Percentiles rank a stretch among this genome's conserved stretches.
Conservation (phyloP, 2,888 invertebrate genomes). For the Portevinia maculata region DNA sequence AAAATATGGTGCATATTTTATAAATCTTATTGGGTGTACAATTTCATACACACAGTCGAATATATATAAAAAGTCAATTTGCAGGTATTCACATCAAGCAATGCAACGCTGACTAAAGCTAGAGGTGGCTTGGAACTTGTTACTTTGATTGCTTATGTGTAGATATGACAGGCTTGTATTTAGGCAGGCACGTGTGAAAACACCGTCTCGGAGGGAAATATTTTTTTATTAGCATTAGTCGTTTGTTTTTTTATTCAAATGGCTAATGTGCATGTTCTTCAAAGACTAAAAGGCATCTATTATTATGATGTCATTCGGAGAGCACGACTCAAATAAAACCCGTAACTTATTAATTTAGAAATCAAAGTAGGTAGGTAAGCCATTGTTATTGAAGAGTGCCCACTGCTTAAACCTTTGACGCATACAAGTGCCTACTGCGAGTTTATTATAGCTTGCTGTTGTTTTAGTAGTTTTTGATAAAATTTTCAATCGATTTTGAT, state of each 20-base stretch:
- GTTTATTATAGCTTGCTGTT: background rate
- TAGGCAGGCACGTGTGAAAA: background rate
- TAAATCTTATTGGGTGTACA: conserved; percentile 15
- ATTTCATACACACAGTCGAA: background rate
- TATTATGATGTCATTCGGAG: conserved; percentile 58
- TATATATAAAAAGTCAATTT: conserved; percentile 27
- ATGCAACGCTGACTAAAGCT: conserved; percentile 36
- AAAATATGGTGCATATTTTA: background rate
- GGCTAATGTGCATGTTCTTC: conserved; percentile 26
- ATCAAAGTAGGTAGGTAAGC: conserved; percentile 61
- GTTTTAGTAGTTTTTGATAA: background rate
- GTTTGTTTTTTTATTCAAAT: conserved; percentile 23
- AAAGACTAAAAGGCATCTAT: conserved; percentile 16
- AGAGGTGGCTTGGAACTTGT: conserved; percentile 36
- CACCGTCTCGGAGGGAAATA: conserved; percentile 6
- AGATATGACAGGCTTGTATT: background rate
- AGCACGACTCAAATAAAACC: conserved; percentile 31
- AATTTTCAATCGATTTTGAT: conserved; percentile 7
- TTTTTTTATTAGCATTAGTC: conserved; percentile 6
- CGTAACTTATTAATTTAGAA: conserved; percentile 64
- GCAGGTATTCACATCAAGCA: conserved; percentile 35
- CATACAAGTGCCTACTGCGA: background rate
- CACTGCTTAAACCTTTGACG: conserved; percentile 26
- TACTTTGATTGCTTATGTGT: conserved; percentile 11
- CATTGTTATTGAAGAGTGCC: conserved; percentile 61